A percentile compares a stretch with the other conserved stretches of the same genome.
These are phyloP conservation scores for Venturia canescens DNA, from an alignment of 1,140 invertebrate genomes.

Conservation along the genomic window DNA sequence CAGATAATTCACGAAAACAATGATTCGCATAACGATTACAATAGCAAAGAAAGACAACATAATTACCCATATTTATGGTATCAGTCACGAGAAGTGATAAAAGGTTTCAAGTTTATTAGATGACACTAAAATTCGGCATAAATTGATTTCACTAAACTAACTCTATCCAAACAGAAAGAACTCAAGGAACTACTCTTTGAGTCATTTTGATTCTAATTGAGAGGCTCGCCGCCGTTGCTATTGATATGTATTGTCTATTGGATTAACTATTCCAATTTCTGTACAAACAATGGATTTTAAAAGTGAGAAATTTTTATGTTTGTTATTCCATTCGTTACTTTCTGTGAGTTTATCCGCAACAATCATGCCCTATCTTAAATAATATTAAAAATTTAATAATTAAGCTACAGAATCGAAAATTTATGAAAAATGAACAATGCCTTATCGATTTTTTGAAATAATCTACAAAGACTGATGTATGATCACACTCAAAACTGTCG, in stretches of 20 bases:
- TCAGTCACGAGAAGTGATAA: conserved; percentile 71
- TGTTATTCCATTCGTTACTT: not conserved
- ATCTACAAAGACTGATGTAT: not conserved
- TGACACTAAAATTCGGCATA: conserved; percentile 50
- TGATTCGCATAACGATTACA: conserved; percentile 26
- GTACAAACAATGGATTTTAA: not conserved
- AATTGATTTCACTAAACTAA: conserved; percentile 29
- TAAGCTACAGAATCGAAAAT: not conserved
- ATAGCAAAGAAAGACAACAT: conserved; percentile 42
- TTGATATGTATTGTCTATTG: not conserved
- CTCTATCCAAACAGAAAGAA: conserved; percentile 24
- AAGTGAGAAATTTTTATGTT: not conserved
- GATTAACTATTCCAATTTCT: not conserved
- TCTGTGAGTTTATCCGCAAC: not conserved
- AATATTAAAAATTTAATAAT: not conserved
- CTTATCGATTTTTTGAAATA: not conserved
- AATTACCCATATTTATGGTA: conserved; percentile 68
- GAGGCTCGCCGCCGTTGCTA: conserved; percentile 17
- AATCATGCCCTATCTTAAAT: not conserved
- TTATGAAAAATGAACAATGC: not conserved
- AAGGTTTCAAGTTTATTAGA: conserved; percentile 70
- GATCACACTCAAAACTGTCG: not conserved
- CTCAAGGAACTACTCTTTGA: conserved; percentile 37
- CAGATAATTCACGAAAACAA: conserved; percentile 46
- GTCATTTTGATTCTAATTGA: conserved; percentile 5